phyloP scores from a whole-genome alignment of 2,113 vertebrate genomes.

The Pterocles gutturalis region DNA sequence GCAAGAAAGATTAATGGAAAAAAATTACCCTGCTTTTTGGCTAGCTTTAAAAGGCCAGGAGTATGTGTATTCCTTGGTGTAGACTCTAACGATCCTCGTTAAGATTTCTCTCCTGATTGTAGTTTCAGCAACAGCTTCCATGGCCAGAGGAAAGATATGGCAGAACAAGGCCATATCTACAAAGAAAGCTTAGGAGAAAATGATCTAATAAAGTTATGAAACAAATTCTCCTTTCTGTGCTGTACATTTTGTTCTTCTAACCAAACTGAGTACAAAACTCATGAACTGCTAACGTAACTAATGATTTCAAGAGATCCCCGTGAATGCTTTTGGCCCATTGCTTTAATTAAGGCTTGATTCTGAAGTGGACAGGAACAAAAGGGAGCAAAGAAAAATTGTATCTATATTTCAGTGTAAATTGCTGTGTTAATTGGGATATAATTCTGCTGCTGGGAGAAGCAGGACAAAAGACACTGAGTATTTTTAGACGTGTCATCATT shows the following conservation, averaged over 20 bases:
- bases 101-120: neutral
- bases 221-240: neutral
- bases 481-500: constrained; percentile 48
- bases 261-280: neutral
- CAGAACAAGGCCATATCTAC: neutral
- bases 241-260: constrained; percentile 2
- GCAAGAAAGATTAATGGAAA: neutral
- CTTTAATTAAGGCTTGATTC: constrained; percentile 45
- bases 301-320: neutral
- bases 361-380: constrained; percentile 9
- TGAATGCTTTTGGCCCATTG: neutral
- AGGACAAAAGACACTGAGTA: neutral
- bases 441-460: neutral
- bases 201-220: neutral
- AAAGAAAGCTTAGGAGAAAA: constrained; percentile 1
- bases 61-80: neutral
- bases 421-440: constrained; percentile 39
- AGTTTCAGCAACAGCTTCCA: constrained; percentile 7
- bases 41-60: neutral
- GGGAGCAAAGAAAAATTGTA: constrained; percentile 22
- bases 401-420: constrained; percentile 56
- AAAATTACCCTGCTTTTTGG: neutral
- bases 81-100: neutral
- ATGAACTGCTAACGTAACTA: neutral
- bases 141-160: neutral